Conservation (phyloP, 1,140 invertebrate species). For the Temnothorax nylanderi region DNA sequence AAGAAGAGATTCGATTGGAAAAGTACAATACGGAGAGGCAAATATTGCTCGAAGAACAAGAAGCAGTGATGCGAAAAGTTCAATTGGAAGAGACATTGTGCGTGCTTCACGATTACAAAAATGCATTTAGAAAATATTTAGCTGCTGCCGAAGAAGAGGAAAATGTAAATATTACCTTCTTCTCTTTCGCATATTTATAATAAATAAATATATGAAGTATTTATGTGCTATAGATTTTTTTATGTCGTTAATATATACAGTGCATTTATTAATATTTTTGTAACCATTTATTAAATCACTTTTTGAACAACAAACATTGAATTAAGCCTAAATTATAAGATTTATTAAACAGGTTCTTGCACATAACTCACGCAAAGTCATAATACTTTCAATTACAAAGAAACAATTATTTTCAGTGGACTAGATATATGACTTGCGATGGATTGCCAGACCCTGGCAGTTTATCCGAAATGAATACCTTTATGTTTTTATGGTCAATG, state of each 20-base stretch:
- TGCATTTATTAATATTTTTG: background rate
- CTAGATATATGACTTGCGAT: slow-evolving; percentile 87
- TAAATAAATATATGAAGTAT: background rate
- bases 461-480: slow-evolving; percentile 87
- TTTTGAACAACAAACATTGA: background rate
- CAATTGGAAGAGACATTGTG: slow-evolving; percentile 72
- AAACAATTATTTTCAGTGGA: slow-evolving; percentile 85
- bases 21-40: slow-evolving; percentile 68
- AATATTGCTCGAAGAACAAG: slow-evolving; percentile 63
- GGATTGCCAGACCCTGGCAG: slow-evolving; percentile 88
- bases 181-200: slow-evolving; percentile 6
- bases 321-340: background rate
- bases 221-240: background rate
- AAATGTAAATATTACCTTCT: slow-evolving; percentile 67
- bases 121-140: slow-evolving; percentile 65
- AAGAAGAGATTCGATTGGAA: slow-evolving; percentile 78
- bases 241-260: background rate
- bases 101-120: slow-evolving; percentile 61
- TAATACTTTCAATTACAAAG: background rate
- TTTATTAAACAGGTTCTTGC: background rate
- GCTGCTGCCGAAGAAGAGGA: slow-evolving; percentile 66
- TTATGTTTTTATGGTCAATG: slow-evolving; percentile 87
- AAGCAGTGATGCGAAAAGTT: slow-evolving; percentile 56
- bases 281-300: background rate
- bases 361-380: background rate